These are phyloP conservation scores for Spodoptera littoralis DNA, from an alignment of 2,888 invertebrate species.

Conservation along the genomic window DNA sequence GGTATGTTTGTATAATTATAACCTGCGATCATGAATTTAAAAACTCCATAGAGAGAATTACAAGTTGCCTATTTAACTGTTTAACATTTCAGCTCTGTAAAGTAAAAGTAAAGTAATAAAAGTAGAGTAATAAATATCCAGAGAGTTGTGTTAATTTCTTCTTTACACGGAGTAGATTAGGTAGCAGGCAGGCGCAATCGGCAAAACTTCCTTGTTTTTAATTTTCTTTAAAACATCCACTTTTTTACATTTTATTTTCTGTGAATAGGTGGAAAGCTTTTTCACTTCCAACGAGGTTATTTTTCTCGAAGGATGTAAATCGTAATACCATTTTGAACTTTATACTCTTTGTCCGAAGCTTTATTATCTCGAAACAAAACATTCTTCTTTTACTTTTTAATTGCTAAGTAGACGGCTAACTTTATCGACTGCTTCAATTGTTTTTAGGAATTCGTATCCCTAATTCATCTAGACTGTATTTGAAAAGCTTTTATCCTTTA, in stretches of 20 bases:
- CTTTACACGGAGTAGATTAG: slow-evolving; percentile 86
- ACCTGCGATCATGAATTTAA: slow-evolving; percentile 11
- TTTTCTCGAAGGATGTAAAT: slow-evolving; percentile 76
- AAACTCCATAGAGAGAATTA: slow-evolving; percentile 24
- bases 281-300: slow-evolving; percentile 83
- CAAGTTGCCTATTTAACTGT: slow-evolving; percentile 58
- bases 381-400: slow-evolving; percentile 76
- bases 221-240: slow-evolving; percentile 88
- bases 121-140: slow-evolving; percentile 88
- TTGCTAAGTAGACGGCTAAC: slow-evolving; percentile 77
- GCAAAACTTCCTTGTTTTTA: slow-evolving; percentile 87
- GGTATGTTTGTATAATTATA: no score
- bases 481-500: slow-evolving; percentile 47
- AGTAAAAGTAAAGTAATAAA: slow-evolving; percentile 78
- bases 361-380: slow-evolving; percentile 69
- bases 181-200: slow-evolving; percentile 76
- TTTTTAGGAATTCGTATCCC: slow-evolving; percentile 65
- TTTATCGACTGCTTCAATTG: slow-evolving; percentile 69
- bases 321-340: slow-evolving; percentile 72
- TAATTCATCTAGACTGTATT: slow-evolving; percentile 58
- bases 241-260: slow-evolving; percentile 86
- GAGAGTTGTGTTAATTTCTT: slow-evolving; percentile 88
- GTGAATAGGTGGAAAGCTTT: slow-evolving; percentile 84
- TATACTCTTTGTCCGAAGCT: slow-evolving; percentile 69
- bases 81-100: slow-evolving; percentile 76